phyloP scores from a whole-genome alignment of 2,797 vertebrate species.

The Gobionotothen gibberifrons region DNA sequence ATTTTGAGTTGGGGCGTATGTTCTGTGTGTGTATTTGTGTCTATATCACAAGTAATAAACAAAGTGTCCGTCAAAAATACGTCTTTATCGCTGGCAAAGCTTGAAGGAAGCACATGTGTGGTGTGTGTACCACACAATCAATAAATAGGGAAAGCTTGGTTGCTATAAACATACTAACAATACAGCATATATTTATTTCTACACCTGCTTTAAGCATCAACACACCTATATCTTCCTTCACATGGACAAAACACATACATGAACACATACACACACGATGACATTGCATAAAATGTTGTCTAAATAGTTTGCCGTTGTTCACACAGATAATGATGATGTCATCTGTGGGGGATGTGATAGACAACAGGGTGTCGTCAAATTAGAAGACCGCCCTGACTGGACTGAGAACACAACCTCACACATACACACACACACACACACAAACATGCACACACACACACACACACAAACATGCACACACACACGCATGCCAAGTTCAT shows the following conservation, averaged over 20 bases:
- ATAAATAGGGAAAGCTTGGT: conserved; percentile 20
- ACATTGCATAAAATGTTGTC: background rate
- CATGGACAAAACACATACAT: conserved; percentile 8
- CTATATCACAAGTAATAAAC: too few species aligned
- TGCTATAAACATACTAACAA: conserved; percentile 45
- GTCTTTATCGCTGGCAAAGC: background rate
- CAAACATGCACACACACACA: background rate
- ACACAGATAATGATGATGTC: conserved; percentile 31
- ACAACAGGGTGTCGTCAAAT: conserved; percentile 33
- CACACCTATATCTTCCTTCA: conserved; percentile 1
- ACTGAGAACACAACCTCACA: conserved; percentile 3
- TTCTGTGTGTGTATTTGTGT: too few species aligned
- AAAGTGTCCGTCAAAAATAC: background rate
- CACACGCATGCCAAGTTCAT: background rate
- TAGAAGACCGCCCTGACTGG: conserved; percentile 33
- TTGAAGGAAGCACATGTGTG: background rate
- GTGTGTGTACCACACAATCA: background rate
- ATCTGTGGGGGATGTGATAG: conserved; percentile 16
- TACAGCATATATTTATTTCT: conserved; percentile 14
- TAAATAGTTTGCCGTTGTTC: background rate
- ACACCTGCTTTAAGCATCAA: conserved; percentile 34
- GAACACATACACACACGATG: conserved; percentile 25
- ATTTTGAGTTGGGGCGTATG: too few species aligned
- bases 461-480: background rate
- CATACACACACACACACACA: too few species aligned